Percentiles rank a stretch among this genome's conserved stretches.
Conservation (phyloP, 2,113 vertebrate species). For the Rostratula benghalensis region DNA sequence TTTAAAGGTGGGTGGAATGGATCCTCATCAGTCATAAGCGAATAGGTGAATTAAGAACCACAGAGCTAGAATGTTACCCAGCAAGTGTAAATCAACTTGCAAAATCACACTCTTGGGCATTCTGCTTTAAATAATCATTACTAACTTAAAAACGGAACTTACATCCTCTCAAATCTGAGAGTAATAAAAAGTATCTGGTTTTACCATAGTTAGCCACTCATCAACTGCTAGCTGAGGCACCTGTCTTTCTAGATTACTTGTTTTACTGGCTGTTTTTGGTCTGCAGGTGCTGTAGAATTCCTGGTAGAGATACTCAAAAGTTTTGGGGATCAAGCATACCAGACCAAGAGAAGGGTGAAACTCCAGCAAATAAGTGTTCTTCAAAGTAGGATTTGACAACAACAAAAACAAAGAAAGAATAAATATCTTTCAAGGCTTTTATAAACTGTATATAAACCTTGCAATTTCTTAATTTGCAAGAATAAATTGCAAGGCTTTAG, state of each 20-base stretch:
- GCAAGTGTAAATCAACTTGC: neutral
- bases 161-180: slow-evolving; percentile 73
- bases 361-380: slow-evolving; percentile 75
- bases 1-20: neutral
- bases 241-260: slow-evolving; percentile 53
- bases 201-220: slow-evolving; percentile 56
- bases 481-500: neutral
- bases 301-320: slow-evolving; percentile 56
- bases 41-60: neutral
- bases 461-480: neutral
- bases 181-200: slow-evolving; percentile 63
- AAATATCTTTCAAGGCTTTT: neutral
- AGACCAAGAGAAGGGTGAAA: slow-evolving; percentile 78
- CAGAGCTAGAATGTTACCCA: neutral
- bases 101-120: neutral
- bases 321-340: slow-evolving; percentile 56
- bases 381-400: slow-evolving; percentile 68
- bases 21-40: neutral
- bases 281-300: slow-evolving; percentile 69
- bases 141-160: neutral
- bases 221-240: slow-evolving; percentile 67
- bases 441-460: neutral
- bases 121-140: neutral
- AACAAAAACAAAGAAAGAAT: neutral
- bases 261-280: slow-evolving; percentile 27